Conservation (phyloP, 2,113 vertebrate genomes). For the Grammatotria lemairii region DNA sequence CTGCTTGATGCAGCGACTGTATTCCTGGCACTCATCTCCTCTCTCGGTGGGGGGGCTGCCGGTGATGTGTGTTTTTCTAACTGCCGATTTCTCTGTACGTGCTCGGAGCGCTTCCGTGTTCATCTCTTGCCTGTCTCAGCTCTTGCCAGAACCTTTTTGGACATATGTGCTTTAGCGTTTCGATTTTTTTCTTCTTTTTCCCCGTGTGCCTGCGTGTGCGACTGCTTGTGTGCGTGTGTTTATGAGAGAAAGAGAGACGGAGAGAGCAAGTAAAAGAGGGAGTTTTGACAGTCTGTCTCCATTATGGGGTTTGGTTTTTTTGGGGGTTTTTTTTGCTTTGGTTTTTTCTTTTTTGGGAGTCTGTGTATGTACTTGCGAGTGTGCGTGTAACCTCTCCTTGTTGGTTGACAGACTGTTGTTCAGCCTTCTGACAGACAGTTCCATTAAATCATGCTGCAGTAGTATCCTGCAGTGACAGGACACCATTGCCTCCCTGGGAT, state of each 20-base stretch:
- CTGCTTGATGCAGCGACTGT: slow-evolving; percentile 34
- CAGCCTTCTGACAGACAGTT: slow-evolving; percentile 66
- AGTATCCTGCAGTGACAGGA: slow-evolving; percentile 65
- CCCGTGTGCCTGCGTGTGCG: not conserved
- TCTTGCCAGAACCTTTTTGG: slow-evolving; percentile 28
- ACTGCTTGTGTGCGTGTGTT: not conserved
- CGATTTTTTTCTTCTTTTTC: not conserved
- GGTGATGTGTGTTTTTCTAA: slow-evolving; percentile 41
- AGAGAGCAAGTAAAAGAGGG: not conserved
- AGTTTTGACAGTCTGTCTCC: slow-evolving; percentile 22
- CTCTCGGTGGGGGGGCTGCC: slow-evolving; percentile 13
- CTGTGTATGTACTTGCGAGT: not conserved
- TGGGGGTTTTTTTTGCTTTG: not conserved
- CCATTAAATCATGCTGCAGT: slow-evolving; percentile 67
- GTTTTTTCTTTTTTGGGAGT: not conserved
- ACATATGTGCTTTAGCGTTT: slow-evolving; percentile 27
- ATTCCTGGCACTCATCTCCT: slow-evolving; percentile 43
- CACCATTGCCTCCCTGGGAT: slow-evolving; percentile 57
- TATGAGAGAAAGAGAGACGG: not conserved
- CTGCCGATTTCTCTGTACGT: slow-evolving; percentile 13
- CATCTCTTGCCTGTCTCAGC: slow-evolving; percentile 11
- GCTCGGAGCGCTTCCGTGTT: slow-evolving; percentile 8
- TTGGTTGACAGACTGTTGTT: slow-evolving; percentile 57
- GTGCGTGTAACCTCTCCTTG: slow-evolving; percentile 13
- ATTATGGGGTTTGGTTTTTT: not conserved